These are phyloP conservation scores for Troglohyphantes excavatus DNA, from an alignment of 2,888 invertebrate genomes.

Conservation along the genomic window DNA sequence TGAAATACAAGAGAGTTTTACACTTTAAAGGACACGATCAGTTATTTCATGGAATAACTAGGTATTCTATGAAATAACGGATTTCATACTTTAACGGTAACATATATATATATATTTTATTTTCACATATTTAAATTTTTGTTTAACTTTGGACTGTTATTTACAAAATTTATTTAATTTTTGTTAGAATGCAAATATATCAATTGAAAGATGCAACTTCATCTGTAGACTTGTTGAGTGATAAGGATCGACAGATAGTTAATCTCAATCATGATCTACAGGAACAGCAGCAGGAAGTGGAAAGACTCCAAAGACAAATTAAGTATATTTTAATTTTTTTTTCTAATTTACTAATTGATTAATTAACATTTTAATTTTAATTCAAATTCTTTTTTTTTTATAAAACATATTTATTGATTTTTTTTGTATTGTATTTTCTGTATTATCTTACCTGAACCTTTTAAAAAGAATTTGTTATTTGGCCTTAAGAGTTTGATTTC, in stretches of 20 bases:
- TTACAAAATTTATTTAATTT: conserved; percentile 5
- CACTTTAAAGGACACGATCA: no score
- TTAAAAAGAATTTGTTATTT: no score
- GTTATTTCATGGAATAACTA: no score
- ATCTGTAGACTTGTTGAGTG: conserved; percentile 79
- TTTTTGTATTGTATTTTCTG: no score
- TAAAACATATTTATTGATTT: no score
- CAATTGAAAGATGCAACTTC: conserved; percentile 48
- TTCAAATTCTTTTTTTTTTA: neutral
- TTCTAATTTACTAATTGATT: neutral
- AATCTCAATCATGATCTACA: conserved; percentile 75
- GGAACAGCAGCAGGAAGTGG: conserved; percentile 70
- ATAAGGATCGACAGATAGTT: conserved; percentile 80
- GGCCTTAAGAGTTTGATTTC: no score
- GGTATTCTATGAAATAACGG: no score
- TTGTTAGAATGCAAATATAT: conserved; percentile 54
- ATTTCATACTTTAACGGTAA: no score
- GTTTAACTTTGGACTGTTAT: neutral
- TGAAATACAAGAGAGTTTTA: no score
- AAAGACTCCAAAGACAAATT: conserved; percentile 63
- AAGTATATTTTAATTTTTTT: conserved; percentile 41
- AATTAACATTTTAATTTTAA: neutral
- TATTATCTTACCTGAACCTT: no score
- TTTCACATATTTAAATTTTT: no score
- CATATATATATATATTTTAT: no score